Percentiles rank a stretch among this genome's conserved stretches.
Evolutionary conservation across 2,797 vertebrate genomes (phyloP).

Genomic region (Sebastes umbrosus): DNA sequence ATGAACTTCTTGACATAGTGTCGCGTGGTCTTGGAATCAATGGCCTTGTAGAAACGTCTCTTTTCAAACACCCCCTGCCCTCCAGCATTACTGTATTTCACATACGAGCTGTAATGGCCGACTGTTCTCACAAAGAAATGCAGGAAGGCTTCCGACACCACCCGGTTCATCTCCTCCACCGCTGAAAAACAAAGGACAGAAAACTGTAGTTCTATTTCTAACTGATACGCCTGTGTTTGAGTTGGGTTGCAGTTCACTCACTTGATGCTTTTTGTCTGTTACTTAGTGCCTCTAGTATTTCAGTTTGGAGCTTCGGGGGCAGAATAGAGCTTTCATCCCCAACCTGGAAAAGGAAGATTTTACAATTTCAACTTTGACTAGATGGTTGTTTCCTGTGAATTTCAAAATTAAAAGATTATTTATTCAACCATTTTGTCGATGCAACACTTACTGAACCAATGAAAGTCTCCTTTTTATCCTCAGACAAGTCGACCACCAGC

Average conservation of each 20-base stretch:
- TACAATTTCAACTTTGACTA: background rate
- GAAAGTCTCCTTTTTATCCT: slow-evolving; percentile 82
- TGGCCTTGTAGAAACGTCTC: slow-evolving; percentile 87
- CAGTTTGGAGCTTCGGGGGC: slow-evolving; percentile 87
- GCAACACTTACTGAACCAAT: slow-evolving; percentile 79
- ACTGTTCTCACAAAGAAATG: slow-evolving; percentile 90
- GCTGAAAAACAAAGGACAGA: slow-evolving; percentile 67
- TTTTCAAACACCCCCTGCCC: slow-evolving; percentile 83
- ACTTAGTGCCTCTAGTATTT: slow-evolving; percentile 84
- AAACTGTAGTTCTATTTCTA: rapidly evolving
- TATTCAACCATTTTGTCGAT: background rate
- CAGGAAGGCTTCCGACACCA: slow-evolving; percentile 91
- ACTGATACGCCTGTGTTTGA: background rate
- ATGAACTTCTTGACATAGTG: slow-evolving; percentile 91
- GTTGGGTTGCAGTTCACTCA: slow-evolving; percentile 46
- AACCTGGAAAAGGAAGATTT: slow-evolving; percentile 72
- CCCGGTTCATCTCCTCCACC: slow-evolving; percentile 87
- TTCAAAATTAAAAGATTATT: background rate
- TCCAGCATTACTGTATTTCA: slow-evolving; percentile 66
- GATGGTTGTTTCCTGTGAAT: background rate
- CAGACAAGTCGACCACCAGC: slow-evolving; percentile 89
- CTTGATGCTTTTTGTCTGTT: slow-evolving; percentile 60
- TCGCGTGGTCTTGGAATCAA: slow-evolving; percentile 85
- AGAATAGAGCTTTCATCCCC: slow-evolving; percentile 90
- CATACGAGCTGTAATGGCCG: slow-evolving; percentile 86